phyloP scores from a whole-genome alignment of 2,888 invertebrate species.

The Tineola bisselliella region DNA sequence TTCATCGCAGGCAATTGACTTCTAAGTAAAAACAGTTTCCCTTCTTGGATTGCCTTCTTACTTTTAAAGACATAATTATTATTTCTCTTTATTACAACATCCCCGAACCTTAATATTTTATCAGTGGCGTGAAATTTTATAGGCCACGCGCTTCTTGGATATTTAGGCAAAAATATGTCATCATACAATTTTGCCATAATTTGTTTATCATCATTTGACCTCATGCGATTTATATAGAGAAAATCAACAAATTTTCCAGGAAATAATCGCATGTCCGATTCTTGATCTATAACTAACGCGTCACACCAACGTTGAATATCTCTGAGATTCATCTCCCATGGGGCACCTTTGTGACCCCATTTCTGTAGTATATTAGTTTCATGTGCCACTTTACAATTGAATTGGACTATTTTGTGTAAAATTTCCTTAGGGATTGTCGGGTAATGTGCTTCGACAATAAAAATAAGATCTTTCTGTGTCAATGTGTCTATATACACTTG shows the following conservation, averaged over 20 bases:
- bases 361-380: conserved; percentile 70
- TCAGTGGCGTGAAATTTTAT: conserved; percentile 70
- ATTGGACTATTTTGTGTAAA: conserved; percentile 77
- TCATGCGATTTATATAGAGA: conserved; percentile 88
- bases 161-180: conserved; percentile 52
- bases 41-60: conserved; percentile 35
- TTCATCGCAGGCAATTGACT: conserved; percentile 76
- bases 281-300: conserved; percentile 63
- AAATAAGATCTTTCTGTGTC: conserved; percentile 71
- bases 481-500: conserved; percentile 80
- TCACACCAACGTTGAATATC: conserved; percentile 96
- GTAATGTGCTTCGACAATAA: conserved; percentile 75
- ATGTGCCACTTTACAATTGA: conserved; percentile 75
- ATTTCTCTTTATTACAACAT: conserved; percentile 62
- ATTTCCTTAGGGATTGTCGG: conserved; percentile 68
- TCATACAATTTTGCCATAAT: conserved; percentile 69
- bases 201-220: conserved; percentile 79
- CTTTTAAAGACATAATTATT: conserved; percentile 43
- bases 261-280: conserved; percentile 29
- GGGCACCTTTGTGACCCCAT: conserved; percentile 86
- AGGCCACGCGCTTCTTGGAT: conserved; percentile 58
- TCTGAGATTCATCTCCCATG: conserved; percentile 97
- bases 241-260: conserved; percentile 77
- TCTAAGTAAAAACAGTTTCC: conserved; percentile 53
- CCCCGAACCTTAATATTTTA: conserved; percentile 71